Conservation (phyloP, 2,888 invertebrate species). For the Protodeltote pygarga region DNA sequence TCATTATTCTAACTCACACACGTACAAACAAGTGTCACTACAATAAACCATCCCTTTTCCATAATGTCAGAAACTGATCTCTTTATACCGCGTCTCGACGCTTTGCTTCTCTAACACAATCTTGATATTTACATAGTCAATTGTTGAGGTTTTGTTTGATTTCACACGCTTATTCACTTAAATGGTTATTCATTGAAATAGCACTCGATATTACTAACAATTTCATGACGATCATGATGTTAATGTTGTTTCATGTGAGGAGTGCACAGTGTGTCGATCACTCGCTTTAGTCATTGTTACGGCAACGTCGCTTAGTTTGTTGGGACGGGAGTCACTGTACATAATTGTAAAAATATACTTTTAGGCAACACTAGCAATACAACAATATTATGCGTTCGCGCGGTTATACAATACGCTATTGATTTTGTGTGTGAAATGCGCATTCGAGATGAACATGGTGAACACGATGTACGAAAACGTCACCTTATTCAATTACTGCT, state of each 20-base stretch:
- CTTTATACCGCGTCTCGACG: conserved; percentile 19
- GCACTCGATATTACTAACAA: conserved; percentile 42
- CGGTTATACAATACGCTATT: conserved; percentile 4
- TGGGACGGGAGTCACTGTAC: conserved; percentile 31
- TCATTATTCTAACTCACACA: background rate
- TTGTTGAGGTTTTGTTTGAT: conserved; percentile 1
- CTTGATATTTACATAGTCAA: conserved; percentile 10
- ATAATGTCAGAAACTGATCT: background rate
- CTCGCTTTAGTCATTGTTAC: conserved; percentile 48
- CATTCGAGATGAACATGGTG: too few relatives aligned
- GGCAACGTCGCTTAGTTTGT: conserved; percentile 50
- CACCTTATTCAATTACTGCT: too few relatives aligned
- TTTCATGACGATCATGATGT: conserved; percentile 21
- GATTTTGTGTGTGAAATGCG: too few relatives aligned
- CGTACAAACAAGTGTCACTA: conserved; percentile 1
- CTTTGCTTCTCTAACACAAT: conserved; percentile 39
- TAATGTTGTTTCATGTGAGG: conserved; percentile 27
- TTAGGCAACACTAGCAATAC: conserved; percentile 3
- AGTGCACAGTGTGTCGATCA: conserved; percentile 50
- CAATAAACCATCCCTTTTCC: background rate
- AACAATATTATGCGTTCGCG: conserved; percentile 2
- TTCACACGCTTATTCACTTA: conserved; percentile 32
- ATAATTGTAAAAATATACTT: conserved; percentile 20
- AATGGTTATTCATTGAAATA: conserved; percentile 4
- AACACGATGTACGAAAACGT: too few relatives aligned